Conservation (phyloP, 1,140 invertebrate species). For the Ptiloglossa arizonensis region DNA sequence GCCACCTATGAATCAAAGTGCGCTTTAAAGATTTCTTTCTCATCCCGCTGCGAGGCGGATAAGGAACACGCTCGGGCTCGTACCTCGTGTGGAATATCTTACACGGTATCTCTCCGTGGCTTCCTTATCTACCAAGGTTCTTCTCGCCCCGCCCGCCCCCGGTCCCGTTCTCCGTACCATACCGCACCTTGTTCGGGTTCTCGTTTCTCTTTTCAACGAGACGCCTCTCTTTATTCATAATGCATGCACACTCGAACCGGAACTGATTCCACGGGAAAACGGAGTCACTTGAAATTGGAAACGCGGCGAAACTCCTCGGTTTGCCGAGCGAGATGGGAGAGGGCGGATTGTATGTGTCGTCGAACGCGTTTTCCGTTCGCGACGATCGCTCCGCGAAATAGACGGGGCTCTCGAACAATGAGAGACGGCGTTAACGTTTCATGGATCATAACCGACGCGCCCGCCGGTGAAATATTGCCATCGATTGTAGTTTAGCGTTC, state of each 20-base stretch:
- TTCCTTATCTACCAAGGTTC: slow-evolving; percentile 45
- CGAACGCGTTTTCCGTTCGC: not conserved
- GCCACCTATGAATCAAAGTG: slow-evolving; percentile 77
- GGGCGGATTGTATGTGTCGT: no score
- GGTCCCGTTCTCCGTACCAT: not conserved
- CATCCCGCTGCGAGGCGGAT: slow-evolving; percentile 57
- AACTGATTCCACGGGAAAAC: slow-evolving; percentile 7
- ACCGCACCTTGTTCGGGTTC: not conserved
- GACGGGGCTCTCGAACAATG: not conserved
- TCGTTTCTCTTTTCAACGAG: slow-evolving; percentile 19
- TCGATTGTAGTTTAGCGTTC: no score
- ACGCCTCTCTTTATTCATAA: slow-evolving; percentile 26
- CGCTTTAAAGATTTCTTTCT: slow-evolving; percentile 76
- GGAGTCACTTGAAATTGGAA: slow-evolving; percentile 42
- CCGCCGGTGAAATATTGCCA: no score
- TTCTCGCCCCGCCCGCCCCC: not conserved
- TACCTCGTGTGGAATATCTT: slow-evolving; percentile 61
- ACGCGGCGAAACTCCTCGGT: slow-evolving; percentile 8
- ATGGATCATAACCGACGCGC: no score
- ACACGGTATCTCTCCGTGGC: slow-evolving; percentile 45
- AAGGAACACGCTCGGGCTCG: slow-evolving; percentile 57
- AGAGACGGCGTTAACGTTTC: not conserved
- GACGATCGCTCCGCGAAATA: not conserved
- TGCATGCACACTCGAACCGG: slow-evolving; percentile 2
- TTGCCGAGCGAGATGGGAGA: no score